Percentiles rank a stretch among this genome's conserved stretches.
Conservation (phyloP, 2,888 invertebrate species). For the Idaea dimidiata region DNA sequence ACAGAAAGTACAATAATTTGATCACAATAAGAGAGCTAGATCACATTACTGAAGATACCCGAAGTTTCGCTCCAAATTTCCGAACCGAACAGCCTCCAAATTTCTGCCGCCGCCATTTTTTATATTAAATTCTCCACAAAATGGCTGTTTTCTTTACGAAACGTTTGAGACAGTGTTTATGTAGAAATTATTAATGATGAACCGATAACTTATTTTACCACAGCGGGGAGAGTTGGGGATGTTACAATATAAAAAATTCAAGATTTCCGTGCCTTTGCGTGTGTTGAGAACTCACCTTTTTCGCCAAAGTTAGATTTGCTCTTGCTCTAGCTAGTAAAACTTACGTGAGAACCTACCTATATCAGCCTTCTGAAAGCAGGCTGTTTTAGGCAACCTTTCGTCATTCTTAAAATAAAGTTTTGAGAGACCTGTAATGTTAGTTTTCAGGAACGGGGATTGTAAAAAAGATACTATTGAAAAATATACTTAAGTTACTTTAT, state of each 20-base stretch:
- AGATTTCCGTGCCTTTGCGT: not conserved
- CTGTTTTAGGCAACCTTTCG: not conserved
- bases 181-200: conserved; percentile 25
- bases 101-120: conserved; percentile 79
- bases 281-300: conserved; percentile 83
- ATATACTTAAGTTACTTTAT: too few species aligned
- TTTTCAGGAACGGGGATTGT: too few species aligned
- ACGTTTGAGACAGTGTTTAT: conserved; percentile 86
- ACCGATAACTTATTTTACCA: conserved; percentile 57
- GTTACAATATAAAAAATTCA: not conserved
- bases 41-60: conserved; percentile 59
- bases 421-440: too few species aligned
- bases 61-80: conserved; percentile 62
- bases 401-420: not conserved
- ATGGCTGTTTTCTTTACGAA: conserved; percentile 62
- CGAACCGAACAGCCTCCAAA: conserved; percentile 80
- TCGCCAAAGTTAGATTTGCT: conserved; percentile 3
- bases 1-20: conserved; percentile 56
- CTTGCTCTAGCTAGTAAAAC: not conserved
- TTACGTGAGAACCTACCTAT: not conserved
- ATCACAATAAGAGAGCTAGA: conserved; percentile 52
- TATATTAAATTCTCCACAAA: conserved; percentile 42
- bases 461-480: too few species aligned
- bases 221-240: not conserved
- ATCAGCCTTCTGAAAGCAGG: not conserved